Conservation (phyloP, 1,140 invertebrate genomes). For the Achatina immaculata region DNA sequence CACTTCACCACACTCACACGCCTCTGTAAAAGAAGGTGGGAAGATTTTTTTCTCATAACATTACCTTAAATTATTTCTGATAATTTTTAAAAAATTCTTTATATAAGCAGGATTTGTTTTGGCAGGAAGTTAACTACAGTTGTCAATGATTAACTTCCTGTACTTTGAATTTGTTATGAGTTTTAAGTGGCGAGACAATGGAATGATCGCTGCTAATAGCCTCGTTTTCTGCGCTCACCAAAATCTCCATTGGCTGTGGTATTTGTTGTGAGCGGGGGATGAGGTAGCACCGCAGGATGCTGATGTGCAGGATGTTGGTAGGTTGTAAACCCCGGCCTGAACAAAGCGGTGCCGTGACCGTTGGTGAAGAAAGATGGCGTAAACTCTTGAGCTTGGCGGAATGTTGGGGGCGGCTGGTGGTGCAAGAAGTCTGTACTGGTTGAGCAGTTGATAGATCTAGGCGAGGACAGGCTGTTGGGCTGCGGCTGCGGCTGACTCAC, state of each 20-base stretch:
- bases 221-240: no score
- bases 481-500: constrained; percentile 51
- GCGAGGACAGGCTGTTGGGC: constrained; percentile 44
- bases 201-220: no score
- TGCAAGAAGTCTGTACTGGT: constrained; percentile 61
- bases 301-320: constrained; percentile 68
- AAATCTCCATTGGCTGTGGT: constrained; percentile 67
- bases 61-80: no score
- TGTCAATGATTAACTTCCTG: no score
- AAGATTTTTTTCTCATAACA: no score
- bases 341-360: constrained; percentile 64
- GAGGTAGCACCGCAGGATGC: constrained; percentile 57
- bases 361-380: constrained; percentile 67
- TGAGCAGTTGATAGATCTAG: constrained; percentile 51
- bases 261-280: constrained; percentile 51
- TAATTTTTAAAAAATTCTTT: no score
- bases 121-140: no score
- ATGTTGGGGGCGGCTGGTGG: constrained; percentile 60
- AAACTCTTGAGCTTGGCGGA: constrained; percentile 59
- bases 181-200: no score
- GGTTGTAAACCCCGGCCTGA: constrained; percentile 55
- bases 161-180: no score
- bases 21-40: no score
- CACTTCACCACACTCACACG: no score
- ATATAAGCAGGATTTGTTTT: no score